Evolutionary conservation across 92 coral and sea anemone genomes (phyloP), one percentile per base, ranked within the genome.

Genomic region (Heliopora coerulea): DNA sequence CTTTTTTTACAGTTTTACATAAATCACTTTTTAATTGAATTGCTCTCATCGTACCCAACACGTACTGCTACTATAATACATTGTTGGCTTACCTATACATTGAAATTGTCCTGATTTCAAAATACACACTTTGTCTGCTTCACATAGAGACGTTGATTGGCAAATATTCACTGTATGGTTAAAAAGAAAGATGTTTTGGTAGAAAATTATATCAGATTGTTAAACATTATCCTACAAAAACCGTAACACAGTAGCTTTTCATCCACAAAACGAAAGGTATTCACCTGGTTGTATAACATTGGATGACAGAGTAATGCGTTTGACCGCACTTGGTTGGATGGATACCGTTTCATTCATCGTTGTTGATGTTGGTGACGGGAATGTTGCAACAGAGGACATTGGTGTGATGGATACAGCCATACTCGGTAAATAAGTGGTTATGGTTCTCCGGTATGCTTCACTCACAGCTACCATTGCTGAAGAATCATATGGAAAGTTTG

Each of bases 261-360:
- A n/a, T n/a, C n/a, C n/a, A n/a, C n/a, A n/a, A n/a, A n/a, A n/a
- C n/a, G n/a, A n/a, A n/a, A n/a, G 13, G 50, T 41, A 26, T 49
- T 69, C 32, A 69, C 76, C 61, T 69, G 76, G 62, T 49, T 69
- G 28, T 0, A 23, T 25, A 34, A 69, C 35, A 21, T 28, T 69
- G 48, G 76, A 49, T 17, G 76, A 50, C 2, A n/a, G 6, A 32
- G 61, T 15, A 32, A 3, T 62, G 4, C 34, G 31, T 12, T 0
- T 69, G 21, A 29, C 32, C 21, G 60, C 21, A 33, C 48, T 69
- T 69, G 62, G 76, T 52, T 49, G 56, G 12, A 49, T 21, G 3
- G 56, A 29, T 8, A 62, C 37, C 37, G 57, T 67, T 33, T 24
- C 34, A 44, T 44, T 67, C 19, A 29, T 49, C 13, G 41, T 29